Evolutionary conservation across 2,888 invertebrate species (phyloP).

Genomic region (Trichacis sp.): DNA sequence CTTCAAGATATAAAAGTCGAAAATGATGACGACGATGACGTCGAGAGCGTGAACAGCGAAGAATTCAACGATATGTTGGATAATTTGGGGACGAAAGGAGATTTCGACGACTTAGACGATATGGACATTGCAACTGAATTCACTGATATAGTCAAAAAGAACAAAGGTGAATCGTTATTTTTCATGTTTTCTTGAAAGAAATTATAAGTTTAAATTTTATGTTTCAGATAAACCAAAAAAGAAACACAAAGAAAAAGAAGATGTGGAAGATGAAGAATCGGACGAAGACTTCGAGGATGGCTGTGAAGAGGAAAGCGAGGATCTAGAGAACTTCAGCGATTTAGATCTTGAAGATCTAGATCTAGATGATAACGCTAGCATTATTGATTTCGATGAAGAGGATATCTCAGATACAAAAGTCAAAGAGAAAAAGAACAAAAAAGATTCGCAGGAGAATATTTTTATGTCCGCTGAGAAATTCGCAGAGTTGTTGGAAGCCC

Average conservation of each 20-base stretch:
- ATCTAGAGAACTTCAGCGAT: slow-evolving; percentile 53
- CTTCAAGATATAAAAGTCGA: slow-evolving; percentile 51
- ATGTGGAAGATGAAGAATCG: slow-evolving; percentile 41
- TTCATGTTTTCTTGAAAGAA: too few relatives aligned
- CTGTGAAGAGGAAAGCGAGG: slow-evolving; percentile 61
- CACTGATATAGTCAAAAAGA: slow-evolving; percentile 55
- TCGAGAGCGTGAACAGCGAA: slow-evolving; percentile 67
- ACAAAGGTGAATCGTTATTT: too few relatives aligned
- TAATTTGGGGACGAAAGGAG: slow-evolving; percentile 56
- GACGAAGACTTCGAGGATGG: slow-evolving; percentile 29
- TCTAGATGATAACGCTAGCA: slow-evolving; percentile 64
- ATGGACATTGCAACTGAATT: slow-evolving; percentile 72
- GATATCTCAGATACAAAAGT: slow-evolving; percentile 33
- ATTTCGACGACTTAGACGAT: slow-evolving; percentile 74
- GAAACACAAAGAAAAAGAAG: slow-evolving; percentile 47
- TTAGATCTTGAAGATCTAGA: slow-evolving; percentile 57
- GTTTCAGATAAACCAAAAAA: slow-evolving; percentile 30
- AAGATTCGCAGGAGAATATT: slow-evolving; percentile 63
- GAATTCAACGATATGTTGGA: slow-evolving; percentile 72
- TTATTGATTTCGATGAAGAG: slow-evolving; percentile 66
- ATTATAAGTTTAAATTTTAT: too few relatives aligned
- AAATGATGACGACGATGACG: slow-evolving; percentile 68
- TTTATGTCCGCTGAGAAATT: slow-evolving; percentile 92
- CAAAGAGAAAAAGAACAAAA: slow-evolving; percentile 42
- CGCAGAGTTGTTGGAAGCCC: slow-evolving; percentile 87